A percentile compares a stretch with the other conserved stretches of the same genome.
These are phyloP conservation scores for Aspidapion aeneum DNA, from an alignment of 2,888 invertebrate species.

Conservation along the genomic window DNA sequence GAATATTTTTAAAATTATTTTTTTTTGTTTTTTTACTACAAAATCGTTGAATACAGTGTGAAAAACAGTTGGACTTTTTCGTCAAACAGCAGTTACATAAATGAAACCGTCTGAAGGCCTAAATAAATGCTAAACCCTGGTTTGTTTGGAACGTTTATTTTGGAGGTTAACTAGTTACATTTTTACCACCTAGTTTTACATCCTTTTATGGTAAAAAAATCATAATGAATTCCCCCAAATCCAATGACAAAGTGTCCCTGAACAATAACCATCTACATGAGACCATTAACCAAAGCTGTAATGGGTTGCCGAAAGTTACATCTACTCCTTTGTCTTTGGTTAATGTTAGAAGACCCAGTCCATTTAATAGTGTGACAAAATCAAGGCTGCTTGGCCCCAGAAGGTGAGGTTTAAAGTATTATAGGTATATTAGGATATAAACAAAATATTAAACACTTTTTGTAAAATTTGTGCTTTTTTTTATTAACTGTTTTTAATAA, in stretches of 20 bases:
- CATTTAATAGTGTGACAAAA: conserved; percentile 29
- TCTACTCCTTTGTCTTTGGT: conserved; percentile 30
- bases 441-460: too few relatives aligned
- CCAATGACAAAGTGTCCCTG: not conserved
- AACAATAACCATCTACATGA: conserved; percentile 17
- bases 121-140: not conserved
- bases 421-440: too few relatives aligned
- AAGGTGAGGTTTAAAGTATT: too few relatives aligned
- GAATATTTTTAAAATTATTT: not conserved
- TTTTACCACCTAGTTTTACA: not conserved
- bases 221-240: not conserved
- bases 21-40: not conserved
- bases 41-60: not conserved
- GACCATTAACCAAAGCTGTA: conserved; percentile 19
- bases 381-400: conserved; percentile 28
- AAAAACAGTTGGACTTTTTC: not conserved
- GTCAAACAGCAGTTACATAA: not conserved
- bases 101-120: not conserved
- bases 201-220: not conserved
- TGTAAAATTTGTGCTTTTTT: too few relatives aligned
- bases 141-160: not conserved
- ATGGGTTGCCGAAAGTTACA: conserved; percentile 31
- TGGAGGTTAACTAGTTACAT: not conserved
- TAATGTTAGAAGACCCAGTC: conserved; percentile 20
- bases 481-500: too few relatives aligned